A percentile compares a stretch with the other conserved stretches of the same genome.
Conservation (phyloP, 2,797 vertebrate genomes). For the Hydrocynus forskahlii region DNA sequence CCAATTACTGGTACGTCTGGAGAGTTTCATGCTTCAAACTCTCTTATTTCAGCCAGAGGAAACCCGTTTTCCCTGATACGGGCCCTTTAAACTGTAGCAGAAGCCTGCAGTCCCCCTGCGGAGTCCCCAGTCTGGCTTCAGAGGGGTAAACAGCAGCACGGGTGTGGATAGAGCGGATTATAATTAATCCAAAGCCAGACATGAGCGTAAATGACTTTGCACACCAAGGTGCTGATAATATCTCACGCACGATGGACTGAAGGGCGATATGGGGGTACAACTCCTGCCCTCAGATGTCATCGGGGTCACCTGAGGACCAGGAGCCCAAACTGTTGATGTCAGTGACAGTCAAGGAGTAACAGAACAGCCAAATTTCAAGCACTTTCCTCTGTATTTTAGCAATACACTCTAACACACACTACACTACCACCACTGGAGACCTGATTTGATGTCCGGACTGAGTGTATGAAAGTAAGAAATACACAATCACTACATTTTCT, state of each 20-base stretch:
- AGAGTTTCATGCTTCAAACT: constrained; percentile 19
- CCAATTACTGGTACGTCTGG: not conserved
- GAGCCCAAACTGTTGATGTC: not conserved
- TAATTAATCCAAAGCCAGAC: constrained; percentile 72
- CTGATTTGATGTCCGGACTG: no score
- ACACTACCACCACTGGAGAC: no score
- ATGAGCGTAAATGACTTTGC: constrained; percentile 40
- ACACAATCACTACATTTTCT: no score
- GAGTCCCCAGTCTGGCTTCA: not conserved
- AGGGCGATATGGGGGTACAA: not conserved
- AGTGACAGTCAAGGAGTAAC: no score
- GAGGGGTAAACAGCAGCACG: constrained; percentile 32
- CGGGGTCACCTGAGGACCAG: not conserved
- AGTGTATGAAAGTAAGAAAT: no score
- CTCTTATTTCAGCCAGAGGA: no score
- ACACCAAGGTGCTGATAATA: constrained; percentile 22
- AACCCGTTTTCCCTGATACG: no score
- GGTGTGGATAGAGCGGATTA: constrained; percentile 68
- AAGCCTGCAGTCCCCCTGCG: not conserved
- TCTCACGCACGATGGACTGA: not conserved
- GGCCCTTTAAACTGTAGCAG: not conserved
- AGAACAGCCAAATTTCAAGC: not conserved
- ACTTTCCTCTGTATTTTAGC: not conserved
- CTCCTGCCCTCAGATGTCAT: not conserved
- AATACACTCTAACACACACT: no score